Base-by-base conservation (phyloP, 2,113 vertebrate genomes). In the Morone saxatilis region DNA sequence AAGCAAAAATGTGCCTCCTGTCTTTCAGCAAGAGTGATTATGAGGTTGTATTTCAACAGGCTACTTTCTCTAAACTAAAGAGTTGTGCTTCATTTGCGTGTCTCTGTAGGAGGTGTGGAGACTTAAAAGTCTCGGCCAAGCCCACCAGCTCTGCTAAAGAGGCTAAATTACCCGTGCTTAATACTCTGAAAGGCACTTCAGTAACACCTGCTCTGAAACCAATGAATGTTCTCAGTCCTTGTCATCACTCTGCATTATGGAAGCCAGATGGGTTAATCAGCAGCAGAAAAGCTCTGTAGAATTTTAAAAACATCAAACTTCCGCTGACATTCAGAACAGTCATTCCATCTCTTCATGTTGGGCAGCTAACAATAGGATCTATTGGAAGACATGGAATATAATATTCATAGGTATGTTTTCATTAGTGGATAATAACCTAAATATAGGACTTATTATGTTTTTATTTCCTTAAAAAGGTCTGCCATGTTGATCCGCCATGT, bases 161-260 rank as follows among this genome's bases (percentile, higher is more conserved):
- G 4, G 53, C 51, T 81, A 17, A 75, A 65, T 75, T 74, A 78
- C 19, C 80, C 51, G 20, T 67, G 66, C 11, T 63, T 62, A 80
- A 71, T 63, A 0, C 72, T 17, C 31, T 80, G 53, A 80, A 80
- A 76, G 41, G 51, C 63, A 9, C 54, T 41, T 61, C 1, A 2
- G 57, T 5, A 73, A 65, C 73, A 74, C 50, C 69, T 81, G 78
- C 72, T 22, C 67, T 69, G 11, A 69, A 19, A 47, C 31, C 70
- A 47, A 14, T 17, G 57, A 57, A 13, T 11, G 53, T 16, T 36
- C 25, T 53, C 59, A 7, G 25, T 14, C 7, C 68, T 57, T 53
- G 69, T 78, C 69, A 51, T 79, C 82, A n/a, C 78, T 53, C 14
- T 57, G 51, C 57, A 4, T 77, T 72, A 19, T 63, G 11, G 36